A percentile compares a stretch with the other conserved stretches of the same genome.
phyloP scores from a whole-genome alignment of 2,888 invertebrate species.

The Penaeus monodon region DNA sequence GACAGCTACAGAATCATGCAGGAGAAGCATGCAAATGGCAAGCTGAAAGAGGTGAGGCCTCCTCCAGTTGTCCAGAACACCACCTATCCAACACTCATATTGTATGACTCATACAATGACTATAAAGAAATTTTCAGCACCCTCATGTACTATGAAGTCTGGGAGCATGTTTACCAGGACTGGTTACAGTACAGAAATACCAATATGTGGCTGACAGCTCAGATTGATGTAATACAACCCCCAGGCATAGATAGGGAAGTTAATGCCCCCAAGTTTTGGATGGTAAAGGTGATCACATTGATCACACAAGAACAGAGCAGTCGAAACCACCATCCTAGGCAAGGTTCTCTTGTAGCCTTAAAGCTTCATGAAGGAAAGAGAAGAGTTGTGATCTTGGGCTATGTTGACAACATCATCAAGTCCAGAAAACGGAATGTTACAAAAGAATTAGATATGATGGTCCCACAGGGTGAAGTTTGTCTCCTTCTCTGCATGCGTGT shows the following conservation, averaged over 20 bases:
- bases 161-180: conserved; percentile 60
- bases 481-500: conserved; percentile 43
- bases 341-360: conserved; percentile 52
- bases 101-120: conserved; percentile 56
- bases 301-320: conserved; percentile 38
- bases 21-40: conserved; percentile 22
- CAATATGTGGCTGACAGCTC: conserved; percentile 35
- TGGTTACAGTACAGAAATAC: conserved; percentile 46
- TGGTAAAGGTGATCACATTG: conserved; percentile 27
- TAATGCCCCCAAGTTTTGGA: conserved; percentile 24
- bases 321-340: conserved; percentile 36
- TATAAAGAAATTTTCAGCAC: conserved; percentile 57
- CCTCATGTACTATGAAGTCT: conserved; percentile 57
- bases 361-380: conserved; percentile 29
- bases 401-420: conserved; percentile 46
- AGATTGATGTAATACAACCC: conserved; percentile 38
- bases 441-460: conserved; percentile 34
- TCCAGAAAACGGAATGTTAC: conserved; percentile 20
- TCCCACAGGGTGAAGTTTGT: conserved; percentile 24
- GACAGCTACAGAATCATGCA: conserved; percentile 32
- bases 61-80: conserved; percentile 43
- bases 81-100: conserved; percentile 57
- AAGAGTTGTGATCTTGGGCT: conserved; percentile 52
- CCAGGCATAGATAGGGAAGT: conserved; percentile 11
- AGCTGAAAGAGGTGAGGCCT: conserved; percentile 9